Conservation (phyloP, 2,888 invertebrate genomes). For the Agonopterix subpropinquella region DNA sequence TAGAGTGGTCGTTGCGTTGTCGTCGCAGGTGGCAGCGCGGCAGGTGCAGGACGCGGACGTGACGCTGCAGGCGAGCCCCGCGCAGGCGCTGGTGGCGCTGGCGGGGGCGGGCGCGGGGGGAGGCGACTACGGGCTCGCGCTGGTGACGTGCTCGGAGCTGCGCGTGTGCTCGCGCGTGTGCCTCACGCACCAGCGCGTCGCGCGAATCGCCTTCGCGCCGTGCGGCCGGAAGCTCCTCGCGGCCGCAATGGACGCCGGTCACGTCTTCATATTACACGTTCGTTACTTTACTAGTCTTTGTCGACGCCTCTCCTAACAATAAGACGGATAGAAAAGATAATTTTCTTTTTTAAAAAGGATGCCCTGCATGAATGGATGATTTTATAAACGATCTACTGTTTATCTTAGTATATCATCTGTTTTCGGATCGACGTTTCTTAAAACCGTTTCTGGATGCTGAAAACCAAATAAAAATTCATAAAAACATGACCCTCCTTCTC, state of each 20-base stretch:
- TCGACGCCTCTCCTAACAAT: background rate
- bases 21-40: conserved; percentile 37
- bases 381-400: too few species aligned
- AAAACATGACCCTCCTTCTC: too few species aligned
- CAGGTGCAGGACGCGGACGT: conserved; percentile 40
- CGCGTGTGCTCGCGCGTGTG: conserved; percentile 28
- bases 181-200: conserved; percentile 61
- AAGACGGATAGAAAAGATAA: too few species aligned
- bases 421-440: too few species aligned
- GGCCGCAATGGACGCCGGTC: conserved; percentile 62
- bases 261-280: conserved; percentile 57
- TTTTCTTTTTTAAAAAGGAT: too few species aligned
- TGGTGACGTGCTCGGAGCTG: conserved; percentile 29
- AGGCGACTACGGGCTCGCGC: conserved; percentile 48
- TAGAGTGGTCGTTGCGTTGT: background rate
- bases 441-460: too few species aligned
- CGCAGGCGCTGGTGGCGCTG: conserved; percentile 44
- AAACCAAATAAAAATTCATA: too few species aligned
- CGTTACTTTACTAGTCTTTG: background rate
- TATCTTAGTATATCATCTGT: too few species aligned
- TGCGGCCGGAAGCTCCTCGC: conserved; percentile 48
- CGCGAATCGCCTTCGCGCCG: conserved; percentile 47
- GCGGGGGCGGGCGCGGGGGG: conserved; percentile 34
- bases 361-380: too few species aligned
- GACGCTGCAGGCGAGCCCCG: conserved; percentile 50